These are phyloP conservation scores for Heliconius ethilla DNA, from an alignment of 2,888 invertebrate species.

Conservation along the genomic window DNA sequence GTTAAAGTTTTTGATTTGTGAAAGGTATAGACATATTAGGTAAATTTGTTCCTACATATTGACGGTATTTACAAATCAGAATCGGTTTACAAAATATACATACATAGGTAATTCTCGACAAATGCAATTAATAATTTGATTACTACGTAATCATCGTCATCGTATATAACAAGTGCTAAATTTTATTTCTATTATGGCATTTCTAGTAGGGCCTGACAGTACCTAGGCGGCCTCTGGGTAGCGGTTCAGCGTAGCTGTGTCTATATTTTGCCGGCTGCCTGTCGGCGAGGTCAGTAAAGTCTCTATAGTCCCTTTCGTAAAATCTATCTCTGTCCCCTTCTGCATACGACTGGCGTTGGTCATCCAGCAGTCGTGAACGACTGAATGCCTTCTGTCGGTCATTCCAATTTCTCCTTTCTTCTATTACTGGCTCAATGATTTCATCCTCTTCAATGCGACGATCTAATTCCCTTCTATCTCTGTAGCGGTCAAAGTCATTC, in stretches of 20 bases:
- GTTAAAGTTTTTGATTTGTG: slow-evolving; percentile 7
- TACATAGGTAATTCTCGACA: slow-evolving; percentile 28
- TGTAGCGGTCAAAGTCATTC: slow-evolving; percentile 71
- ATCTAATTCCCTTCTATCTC: slow-evolving; percentile 72
- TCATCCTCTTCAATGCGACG: slow-evolving; percentile 76
- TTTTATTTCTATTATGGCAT: slow-evolving; percentile 71
- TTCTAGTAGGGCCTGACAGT: slow-evolving; percentile 76
- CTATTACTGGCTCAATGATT: slow-evolving; percentile 74
- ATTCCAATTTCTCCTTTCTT: slow-evolving; percentile 71
- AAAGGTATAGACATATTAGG: slow-evolving; percentile 16
- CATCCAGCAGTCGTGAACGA: slow-evolving; percentile 74
- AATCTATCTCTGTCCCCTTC: slow-evolving; percentile 73
- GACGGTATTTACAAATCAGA: slow-evolving; percentile 34
- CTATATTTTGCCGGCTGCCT: slow-evolving; percentile 78
- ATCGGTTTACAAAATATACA: slow-evolving; percentile 18
- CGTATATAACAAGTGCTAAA: slow-evolving; percentile 32
- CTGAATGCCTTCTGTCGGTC: slow-evolving; percentile 76
- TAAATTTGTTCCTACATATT: slow-evolving; percentile 35
- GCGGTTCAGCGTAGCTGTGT: slow-evolving; percentile 86
- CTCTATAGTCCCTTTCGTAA: slow-evolving; percentile 74
- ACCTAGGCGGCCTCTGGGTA: slow-evolving; percentile 77
- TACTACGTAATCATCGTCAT: slow-evolving; percentile 40
- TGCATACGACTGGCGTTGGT: slow-evolving; percentile 72
- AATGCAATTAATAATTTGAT: slow-evolving; percentile 35
- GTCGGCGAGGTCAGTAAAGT: slow-evolving; percentile 72